Conservation (phyloP, 1,140 invertebrate species). For the Radopholus similis region DNA sequence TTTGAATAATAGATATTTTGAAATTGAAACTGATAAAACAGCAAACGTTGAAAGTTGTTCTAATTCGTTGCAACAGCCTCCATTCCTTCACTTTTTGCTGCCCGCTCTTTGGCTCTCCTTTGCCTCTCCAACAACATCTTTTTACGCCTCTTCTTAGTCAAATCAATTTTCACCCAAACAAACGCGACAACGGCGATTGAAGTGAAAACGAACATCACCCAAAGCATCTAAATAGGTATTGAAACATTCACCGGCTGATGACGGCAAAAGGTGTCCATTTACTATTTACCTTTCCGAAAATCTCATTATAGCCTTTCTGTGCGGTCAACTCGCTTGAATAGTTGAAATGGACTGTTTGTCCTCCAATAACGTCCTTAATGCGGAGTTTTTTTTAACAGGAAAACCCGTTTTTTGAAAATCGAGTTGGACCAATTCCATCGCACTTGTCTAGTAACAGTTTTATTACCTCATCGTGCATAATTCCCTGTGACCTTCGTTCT, state of each 20-base stretch:
- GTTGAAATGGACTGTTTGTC: not conserved
- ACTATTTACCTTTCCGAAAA: not conserved
- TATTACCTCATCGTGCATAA: constrained; percentile 17
- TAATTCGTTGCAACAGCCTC: no score
- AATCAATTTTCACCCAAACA: constrained; percentile 4
- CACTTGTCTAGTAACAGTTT: not conserved
- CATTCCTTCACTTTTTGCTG: no score
- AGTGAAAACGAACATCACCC: no score
- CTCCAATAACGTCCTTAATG: constrained; percentile 5
- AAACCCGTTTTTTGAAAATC: no score
- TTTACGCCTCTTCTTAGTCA: not conserved
- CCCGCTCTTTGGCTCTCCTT: no score
- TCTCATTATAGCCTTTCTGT: not conserved
- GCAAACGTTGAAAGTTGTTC: no score
- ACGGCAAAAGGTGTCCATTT: not conserved
- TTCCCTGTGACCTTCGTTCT: constrained; percentile 1
- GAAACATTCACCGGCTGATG: not conserved
- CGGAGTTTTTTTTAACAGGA: no score
- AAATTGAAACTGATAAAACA: no score
- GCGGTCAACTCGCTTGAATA: not conserved
- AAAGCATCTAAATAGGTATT: not conserved
- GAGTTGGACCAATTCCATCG: not conserved
- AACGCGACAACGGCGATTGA: not conserved
- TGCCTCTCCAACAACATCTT: constrained; percentile 7
- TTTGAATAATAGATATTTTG: no score